Percentiles rank a stretch among this genome's conserved stretches.
phyloP scores from a whole-genome alignment of 2,888 invertebrate genomes.

The Odontocolon sp. region DNA sequence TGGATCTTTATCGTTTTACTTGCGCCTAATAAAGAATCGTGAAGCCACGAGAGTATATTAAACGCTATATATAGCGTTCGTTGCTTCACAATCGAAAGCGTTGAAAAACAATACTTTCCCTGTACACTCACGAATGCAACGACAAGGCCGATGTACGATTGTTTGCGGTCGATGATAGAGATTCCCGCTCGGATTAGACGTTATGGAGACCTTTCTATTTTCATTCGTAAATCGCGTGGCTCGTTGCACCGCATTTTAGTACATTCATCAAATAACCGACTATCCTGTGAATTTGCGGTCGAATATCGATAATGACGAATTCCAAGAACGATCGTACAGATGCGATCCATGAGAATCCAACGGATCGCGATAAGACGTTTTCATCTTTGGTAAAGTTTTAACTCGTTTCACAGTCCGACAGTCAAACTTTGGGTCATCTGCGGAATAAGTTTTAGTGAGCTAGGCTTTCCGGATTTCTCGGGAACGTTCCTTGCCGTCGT shows the following conservation, averaged over 20 bases:
- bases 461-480: constrained; percentile 49
- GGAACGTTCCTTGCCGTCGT: constrained; percentile 18
- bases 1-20: too few relatives aligned
- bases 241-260: not conserved
- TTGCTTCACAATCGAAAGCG: constrained; percentile 49
- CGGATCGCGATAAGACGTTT: constrained; percentile 1
- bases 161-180: constrained; percentile 15
- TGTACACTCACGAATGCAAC: constrained; percentile 20
- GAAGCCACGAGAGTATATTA: not conserved
- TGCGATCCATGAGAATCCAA: not conserved
- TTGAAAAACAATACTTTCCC: constrained; percentile 46
- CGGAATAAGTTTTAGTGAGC: constrained; percentile 34
- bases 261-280: too few relatives aligned
- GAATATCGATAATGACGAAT: not conserved
- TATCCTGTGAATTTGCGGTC: too few relatives aligned
- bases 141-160: constrained; percentile 29
- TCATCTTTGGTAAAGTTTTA: constrained; percentile 12
- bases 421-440: constrained; percentile 39
- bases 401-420: constrained; percentile 27
- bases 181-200: constrained; percentile 1
- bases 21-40: too few relatives aligned
- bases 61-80: not conserved
- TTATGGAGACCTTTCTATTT: not conserved
- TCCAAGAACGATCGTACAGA: not conserved
- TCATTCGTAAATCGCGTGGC: not conserved